These are phyloP conservation scores for Potamarius usumacintae DNA, from an alignment of 2,113 vertebrate genomes.

Conservation along the genomic window DNA sequence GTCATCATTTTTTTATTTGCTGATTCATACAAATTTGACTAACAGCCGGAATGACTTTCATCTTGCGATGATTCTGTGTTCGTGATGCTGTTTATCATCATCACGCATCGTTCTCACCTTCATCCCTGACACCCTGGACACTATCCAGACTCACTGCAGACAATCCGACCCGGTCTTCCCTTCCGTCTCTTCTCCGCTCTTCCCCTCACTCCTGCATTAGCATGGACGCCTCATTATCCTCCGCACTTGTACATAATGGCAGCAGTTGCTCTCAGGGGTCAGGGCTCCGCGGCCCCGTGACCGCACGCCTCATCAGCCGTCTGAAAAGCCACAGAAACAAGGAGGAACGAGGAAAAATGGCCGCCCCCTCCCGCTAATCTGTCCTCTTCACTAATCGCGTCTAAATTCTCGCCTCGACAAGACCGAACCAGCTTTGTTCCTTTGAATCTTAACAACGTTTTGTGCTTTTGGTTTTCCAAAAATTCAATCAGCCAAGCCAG, in stretches of 20 bases:
- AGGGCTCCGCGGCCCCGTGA: slow-evolving; percentile 61
- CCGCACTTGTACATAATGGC: slow-evolving; percentile 80
- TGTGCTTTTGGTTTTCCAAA: not conserved
- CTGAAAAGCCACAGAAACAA: slow-evolving; percentile 73
- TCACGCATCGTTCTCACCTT: not conserved
- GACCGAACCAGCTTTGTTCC: not conserved
- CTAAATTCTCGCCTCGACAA: not conserved
- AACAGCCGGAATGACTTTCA: not conserved
- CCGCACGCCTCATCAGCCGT: slow-evolving; percentile 77
- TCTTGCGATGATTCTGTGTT: not conserved
- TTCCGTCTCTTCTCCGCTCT: slow-evolving; percentile 24
- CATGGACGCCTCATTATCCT: slow-evolving; percentile 82
- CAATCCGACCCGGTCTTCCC: slow-evolving; percentile 59
- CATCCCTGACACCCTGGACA: not conserved
- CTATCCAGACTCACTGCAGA: slow-evolving; percentile 52
- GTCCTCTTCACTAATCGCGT: slow-evolving; percentile 59
- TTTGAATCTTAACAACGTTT: not conserved
- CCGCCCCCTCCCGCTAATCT: slow-evolving; percentile 74
- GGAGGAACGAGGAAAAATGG: slow-evolving; percentile 56
- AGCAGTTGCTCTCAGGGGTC: slow-evolving; percentile 77
- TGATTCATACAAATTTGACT: not conserved
- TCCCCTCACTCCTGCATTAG: slow-evolving; percentile 68
- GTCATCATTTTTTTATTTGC: not conserved
- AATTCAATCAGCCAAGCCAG: not conserved
- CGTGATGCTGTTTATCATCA: not conserved